A percentile compares a stretch with the other conserved stretches of the same genome.
Evolutionary conservation across 2,113 vertebrate genomes (phyloP).

Genomic region (Solenodon paradoxus): DNA sequence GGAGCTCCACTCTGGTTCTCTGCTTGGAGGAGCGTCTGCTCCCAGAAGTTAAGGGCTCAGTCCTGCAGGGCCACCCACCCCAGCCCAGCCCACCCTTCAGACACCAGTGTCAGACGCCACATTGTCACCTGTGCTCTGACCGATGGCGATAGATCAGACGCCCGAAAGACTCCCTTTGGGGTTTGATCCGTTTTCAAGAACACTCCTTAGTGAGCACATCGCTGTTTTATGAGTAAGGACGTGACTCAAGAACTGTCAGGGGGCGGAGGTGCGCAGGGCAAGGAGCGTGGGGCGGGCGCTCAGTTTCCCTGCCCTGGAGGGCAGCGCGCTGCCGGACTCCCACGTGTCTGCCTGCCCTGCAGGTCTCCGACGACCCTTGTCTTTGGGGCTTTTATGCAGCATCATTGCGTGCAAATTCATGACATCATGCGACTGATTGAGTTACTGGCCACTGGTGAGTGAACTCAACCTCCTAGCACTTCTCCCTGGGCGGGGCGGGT

Average conservation of each 20-base stretch:
- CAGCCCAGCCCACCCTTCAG: neutral
- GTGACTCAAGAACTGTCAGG: neutral
- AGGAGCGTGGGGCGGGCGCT: neutral
- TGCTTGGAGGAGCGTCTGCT: neutral
- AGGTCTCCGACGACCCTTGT: neutral
- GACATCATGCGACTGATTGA: neutral
- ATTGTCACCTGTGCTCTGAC: neutral
- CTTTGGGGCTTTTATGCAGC: neutral
- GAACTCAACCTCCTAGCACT: neutral
- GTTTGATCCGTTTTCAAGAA: neutral
- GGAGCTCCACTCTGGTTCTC: no score
- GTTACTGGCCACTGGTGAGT: neutral
- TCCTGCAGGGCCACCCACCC: no score
- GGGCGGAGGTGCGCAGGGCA: neutral
- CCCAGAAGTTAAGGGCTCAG: neutral
- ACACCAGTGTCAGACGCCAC: neutral
- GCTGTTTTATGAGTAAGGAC: no score
- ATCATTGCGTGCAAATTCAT: neutral
- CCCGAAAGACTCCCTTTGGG: neutral
- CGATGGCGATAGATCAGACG: neutral
- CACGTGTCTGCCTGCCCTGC: neutral
- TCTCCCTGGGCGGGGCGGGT: no score
- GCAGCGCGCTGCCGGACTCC: no score
- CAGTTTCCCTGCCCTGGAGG: neutral
- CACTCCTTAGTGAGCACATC: no score